Percentiles rank a stretch among this genome's conserved stretches.
Evolutionary conservation across 2,113 vertebrate species (phyloP).

Genomic region (Carollia perspicillata): DNA sequence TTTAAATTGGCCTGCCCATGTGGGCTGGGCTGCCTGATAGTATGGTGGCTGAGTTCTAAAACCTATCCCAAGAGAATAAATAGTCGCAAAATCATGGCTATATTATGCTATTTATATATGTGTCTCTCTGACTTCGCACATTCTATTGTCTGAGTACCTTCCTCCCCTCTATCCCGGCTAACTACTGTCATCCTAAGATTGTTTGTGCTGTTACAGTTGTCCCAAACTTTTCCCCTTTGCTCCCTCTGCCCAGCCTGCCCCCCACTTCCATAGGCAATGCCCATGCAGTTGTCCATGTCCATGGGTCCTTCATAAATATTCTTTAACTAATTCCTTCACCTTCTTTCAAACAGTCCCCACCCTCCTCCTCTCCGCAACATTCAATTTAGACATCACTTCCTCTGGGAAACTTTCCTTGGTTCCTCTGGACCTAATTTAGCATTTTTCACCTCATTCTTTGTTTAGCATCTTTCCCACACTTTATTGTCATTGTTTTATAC

Average conservation of each 20-base stretch:
- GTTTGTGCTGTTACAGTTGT: no score
- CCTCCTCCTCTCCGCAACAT: no score
- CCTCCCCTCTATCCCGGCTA: no score
- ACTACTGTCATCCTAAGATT: no score
- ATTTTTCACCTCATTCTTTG: background rate
- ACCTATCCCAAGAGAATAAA: background rate
- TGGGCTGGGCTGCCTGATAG: background rate
- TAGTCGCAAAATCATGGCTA: no score
- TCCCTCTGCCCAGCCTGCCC: no score
- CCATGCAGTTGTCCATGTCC: no score
- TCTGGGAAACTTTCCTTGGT: background rate
- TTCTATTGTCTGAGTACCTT: background rate
- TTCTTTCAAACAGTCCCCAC: no score
- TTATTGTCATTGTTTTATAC: background rate
- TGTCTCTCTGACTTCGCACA: background rate
- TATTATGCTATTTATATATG: background rate
- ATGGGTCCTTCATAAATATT: no score
- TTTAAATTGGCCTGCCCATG: background rate
- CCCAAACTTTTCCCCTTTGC: no score
- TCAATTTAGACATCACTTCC: background rate
- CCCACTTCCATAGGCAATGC: no score
- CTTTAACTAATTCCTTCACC: no score
- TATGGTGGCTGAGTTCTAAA: background rate
- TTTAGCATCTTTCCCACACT: background rate
- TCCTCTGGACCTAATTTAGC: background rate